Conservation (phyloP, 2,888 invertebrate genomes). For the Parochlus steinenii region DNA sequence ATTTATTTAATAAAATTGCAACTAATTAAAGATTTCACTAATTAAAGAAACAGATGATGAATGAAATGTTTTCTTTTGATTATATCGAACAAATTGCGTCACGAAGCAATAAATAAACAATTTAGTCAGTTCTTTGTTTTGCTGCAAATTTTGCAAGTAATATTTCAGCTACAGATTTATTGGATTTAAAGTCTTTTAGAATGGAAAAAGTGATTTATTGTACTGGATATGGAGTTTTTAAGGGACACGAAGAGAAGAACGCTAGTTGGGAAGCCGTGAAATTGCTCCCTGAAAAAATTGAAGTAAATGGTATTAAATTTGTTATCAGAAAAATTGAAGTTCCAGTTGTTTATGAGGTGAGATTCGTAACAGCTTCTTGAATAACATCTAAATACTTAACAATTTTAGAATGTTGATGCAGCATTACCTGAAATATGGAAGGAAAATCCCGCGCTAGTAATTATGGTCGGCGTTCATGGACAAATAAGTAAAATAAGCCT, state of each 20-base stretch:
- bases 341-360: slow-evolving; percentile 46
- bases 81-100: not conserved
- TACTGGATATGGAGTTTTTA: slow-evolving; percentile 67
- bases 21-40: not conserved
- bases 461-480: slow-evolving; percentile 21
- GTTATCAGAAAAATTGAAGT: slow-evolving; percentile 38
- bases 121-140: not conserved
- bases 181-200: slow-evolving; percentile 2
- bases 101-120: slow-evolving; percentile 5
- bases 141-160: slow-evolving; percentile 1
- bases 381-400: too few relatives aligned
- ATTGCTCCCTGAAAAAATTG: slow-evolving; percentile 29
- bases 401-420: slow-evolving; percentile 40
- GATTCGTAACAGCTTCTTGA: too few relatives aligned
- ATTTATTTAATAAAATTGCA: not conserved
- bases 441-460: slow-evolving; percentile 35
- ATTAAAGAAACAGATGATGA: not conserved
- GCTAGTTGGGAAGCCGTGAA: slow-evolving; percentile 66
- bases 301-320: slow-evolving; percentile 26
- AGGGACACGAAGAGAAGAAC: slow-evolving; percentile 41
- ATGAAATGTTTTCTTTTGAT: not conserved
- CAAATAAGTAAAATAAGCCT: slow-evolving; percentile 22
- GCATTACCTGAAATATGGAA: slow-evolving; percentile 45
- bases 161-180: not conserved
- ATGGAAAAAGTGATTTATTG: slow-evolving; percentile 27